Base-by-base conservation (phyloP, 2,113 vertebrate species). In the Syngnathus typhle region DNA sequence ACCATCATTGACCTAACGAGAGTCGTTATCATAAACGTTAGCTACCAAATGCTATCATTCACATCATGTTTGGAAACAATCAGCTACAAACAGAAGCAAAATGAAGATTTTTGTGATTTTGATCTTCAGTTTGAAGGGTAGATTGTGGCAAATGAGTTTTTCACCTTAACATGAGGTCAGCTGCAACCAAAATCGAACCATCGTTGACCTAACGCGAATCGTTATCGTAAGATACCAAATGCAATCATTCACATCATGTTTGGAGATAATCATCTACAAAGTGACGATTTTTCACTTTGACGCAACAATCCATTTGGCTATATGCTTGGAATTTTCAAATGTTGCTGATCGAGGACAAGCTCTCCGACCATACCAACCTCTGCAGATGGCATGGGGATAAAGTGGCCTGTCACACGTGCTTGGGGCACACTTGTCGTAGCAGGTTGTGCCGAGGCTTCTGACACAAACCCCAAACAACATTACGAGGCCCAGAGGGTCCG, bases 401-500 rank as follows among this genome's bases (percentile, higher is more conserved):
- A 39, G 19, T 61, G 56, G n/a, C 61, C 74, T 74, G 71, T 44
- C 73, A 68, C 62, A 9, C 47, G 64, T 65, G 55, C 70, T 65
- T 41, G 49, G 62, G 70, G 52, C 76, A 54, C 77, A 59, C 74
- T 72, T 67, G 72, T 80, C 76, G 65, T 56, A 60, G 69, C n/a
- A 54, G 69, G 64, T 72, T 74, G 65, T 61, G 49, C 21, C 72
- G 41, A 63, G 60, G 60, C 64, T 71, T 74, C 60, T 64, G 64
- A 78, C 70, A 78, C 51, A 68, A 78, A 65, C 74, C 68, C 58
- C 72, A 71, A 79, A 80, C 74, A 63, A 60, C 70, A 68, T 82
- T 82, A 87, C 83, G 67, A 83, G 78, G 55, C 67, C 74, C 75
- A 68, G 43, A 73, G 69, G 75, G 80, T 79, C 80, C 65, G 71